These are phyloP conservation scores for Microctonus brassicae DNA, from an alignment of 2,888 invertebrate genomes.

Conservation along the genomic window DNA sequence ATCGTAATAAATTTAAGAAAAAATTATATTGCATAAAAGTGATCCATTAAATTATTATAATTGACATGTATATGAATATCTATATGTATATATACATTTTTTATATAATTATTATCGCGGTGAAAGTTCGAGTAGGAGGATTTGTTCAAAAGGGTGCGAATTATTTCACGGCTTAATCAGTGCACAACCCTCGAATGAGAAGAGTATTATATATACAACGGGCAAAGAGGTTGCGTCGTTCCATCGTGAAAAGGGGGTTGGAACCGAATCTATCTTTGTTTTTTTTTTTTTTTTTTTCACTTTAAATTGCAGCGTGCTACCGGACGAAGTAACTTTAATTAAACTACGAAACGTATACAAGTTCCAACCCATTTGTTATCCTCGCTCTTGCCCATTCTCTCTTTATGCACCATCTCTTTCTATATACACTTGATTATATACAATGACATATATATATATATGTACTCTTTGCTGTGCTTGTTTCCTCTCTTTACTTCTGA, in stretches of 20 bases:
- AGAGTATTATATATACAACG: no score
- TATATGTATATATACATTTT: neutral
- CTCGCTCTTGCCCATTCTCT: slow-evolving; percentile 21
- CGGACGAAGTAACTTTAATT: slow-evolving; percentile 47
- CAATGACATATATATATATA: no score
- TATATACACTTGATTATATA: neutral
- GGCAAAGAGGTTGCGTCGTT: slow-evolving; percentile 7
- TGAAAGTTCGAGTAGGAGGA: neutral
- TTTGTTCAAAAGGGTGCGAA: slow-evolving; percentile 24
- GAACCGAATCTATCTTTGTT: slow-evolving; percentile 13
- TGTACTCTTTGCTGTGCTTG: slow-evolving; percentile 3
- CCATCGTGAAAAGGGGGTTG: slow-evolving; percentile 10
- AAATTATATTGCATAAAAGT: slow-evolving; percentile 12
- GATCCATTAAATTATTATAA: slow-evolving; percentile 41
- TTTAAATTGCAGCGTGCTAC: slow-evolving; percentile 42
- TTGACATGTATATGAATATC: slow-evolving; percentile 18
- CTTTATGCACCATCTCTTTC: slow-evolving; percentile 16
- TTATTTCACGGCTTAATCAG: slow-evolving; percentile 45
- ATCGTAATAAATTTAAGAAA: neutral
- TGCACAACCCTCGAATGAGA: slow-evolving; percentile 26
- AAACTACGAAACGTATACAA: slow-evolving; percentile 46
- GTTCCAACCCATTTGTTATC: slow-evolving; percentile 45
- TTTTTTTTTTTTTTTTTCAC: slow-evolving; percentile 32
- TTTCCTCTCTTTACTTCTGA: slow-evolving; percentile 12
- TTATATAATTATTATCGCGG: slow-evolving; percentile 8